Evolutionary conservation across 2,113 vertebrate species (phyloP).

Genomic region (Trogon surrucura): DNA sequence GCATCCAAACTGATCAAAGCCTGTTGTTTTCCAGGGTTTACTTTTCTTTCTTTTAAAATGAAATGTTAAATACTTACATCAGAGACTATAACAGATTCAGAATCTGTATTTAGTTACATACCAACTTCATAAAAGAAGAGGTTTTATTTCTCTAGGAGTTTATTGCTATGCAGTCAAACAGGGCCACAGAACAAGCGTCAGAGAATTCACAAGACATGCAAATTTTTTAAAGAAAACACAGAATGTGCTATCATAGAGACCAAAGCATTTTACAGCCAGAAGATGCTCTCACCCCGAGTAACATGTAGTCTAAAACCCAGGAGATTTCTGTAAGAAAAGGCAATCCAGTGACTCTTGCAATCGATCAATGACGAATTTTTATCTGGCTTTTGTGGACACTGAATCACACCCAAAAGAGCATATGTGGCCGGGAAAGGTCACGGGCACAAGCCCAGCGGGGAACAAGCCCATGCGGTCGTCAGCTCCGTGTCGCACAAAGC

Average conservation of each 20-base stretch:
- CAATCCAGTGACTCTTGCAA: not conserved
- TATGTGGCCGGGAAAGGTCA: not conserved
- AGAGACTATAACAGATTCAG: not conserved
- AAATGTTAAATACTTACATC: not conserved
- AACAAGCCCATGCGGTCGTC: rapidly evolving
- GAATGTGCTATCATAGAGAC: not conserved
- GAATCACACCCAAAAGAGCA: not conserved
- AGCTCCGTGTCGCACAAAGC: not conserved
- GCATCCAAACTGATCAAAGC: not conserved
- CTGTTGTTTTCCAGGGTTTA: not conserved
- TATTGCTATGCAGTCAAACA: not conserved
- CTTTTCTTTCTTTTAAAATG: not conserved
- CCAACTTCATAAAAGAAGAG: not conserved
- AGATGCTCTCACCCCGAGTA: not conserved
- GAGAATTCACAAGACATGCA: not conserved
- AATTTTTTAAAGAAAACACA: not conserved
- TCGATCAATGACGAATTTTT: not conserved
- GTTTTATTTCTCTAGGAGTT: not conserved
- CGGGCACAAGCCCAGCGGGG: not conserved
- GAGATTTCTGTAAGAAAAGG: not conserved
- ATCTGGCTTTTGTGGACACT: not conserved
- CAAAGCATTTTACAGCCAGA: not conserved
- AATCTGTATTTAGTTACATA: not conserved
- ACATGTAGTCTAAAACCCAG: not conserved
- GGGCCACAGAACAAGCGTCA: not conserved